Conservation (phyloP, 1,140 invertebrate species). For the Bombyx mori region ASM3026992v2 NC_085115.1:2945001-2945500, state of each 20-base stretch:
- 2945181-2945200: background rate
- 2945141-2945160: no score
- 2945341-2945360: background rate
- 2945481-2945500: background rate
- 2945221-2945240: no score
- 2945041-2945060: no score
- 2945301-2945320: background rate
- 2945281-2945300: constrained; percentile 1
- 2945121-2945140: no score
- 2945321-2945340: constrained; percentile 3
- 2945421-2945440: background rate
- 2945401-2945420: constrained; percentile 2
- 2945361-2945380: background rate
- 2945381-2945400: background rate
- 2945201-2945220: background rate
- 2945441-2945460: background rate
- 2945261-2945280: background rate
- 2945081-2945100: no score
- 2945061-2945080: no score
- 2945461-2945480: constrained; percentile 1
- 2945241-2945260: constrained; percentile 2
- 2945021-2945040: no score
- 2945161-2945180: background rate
- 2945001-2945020: no score
- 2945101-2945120: no score